A percentile compares a stretch with the other conserved stretches of the same genome.
Evolutionary conservation across 2,888 invertebrate genomes (phyloP).

Genomic region (Tortricodes alternella): DNA sequence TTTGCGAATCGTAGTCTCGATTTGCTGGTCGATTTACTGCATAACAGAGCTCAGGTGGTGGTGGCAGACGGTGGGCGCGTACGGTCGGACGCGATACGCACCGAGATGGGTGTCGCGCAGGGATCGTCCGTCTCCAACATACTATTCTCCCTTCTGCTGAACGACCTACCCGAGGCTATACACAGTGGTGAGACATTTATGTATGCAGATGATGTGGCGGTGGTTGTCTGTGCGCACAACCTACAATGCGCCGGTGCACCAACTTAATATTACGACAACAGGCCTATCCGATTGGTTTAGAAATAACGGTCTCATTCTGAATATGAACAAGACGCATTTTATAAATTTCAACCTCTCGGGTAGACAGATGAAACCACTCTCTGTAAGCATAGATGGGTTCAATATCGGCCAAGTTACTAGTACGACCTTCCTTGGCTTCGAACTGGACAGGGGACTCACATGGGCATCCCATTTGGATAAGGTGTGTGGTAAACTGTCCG

Average conservation of each 20-base stretch:
- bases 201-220: background rate
- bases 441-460: background rate
- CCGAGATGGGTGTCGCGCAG: background rate
- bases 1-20: background rate
- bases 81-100: background rate
- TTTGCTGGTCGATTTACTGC: background rate
- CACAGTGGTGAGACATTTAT: background rate
- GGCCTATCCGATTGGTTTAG: no score
- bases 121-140: background rate
- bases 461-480: background rate
- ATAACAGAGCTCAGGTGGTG: background rate
- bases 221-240: no score
- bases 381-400: background rate
- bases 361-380: background rate
- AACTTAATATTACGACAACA: no score
- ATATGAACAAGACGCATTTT: background rate
- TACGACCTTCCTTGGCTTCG: background rate
- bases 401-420: background rate
- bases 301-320: no score
- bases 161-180: no score
- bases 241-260: background rate
- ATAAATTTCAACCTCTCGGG: background rate
- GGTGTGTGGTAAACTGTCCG: background rate
- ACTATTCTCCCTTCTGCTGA: no score
- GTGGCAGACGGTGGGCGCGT: background rate